Evolutionary conservation across 1,140 invertebrate genomes (phyloP), one percentile per base, ranked within the genome.

Genomic region (Muscidifurax raptorellus): DNA sequence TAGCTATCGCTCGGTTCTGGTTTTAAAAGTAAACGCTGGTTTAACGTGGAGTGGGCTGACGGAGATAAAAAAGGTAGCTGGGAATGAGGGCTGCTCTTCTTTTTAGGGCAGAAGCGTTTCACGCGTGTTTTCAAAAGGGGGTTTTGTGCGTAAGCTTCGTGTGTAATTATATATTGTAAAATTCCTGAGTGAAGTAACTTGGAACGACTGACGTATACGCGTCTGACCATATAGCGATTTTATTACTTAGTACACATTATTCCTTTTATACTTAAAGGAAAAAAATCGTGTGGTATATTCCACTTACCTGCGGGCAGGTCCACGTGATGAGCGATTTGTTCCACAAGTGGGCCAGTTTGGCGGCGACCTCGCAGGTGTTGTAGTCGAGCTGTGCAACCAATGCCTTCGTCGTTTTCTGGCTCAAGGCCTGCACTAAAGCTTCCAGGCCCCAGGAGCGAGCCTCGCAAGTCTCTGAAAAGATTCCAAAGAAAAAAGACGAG

Each of bases 311-410:
- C 83, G 92, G 93, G 85, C 93, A 94, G 66, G 92, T 93, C 93
- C 93, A 94, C 25, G 93, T 93, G 80, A 94, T 87, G 22, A 94
- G 88, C 12, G 92, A 91, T 83, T 93, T 93, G 59, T 92, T 92
- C 92, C 93, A 93, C 66, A 93, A 90, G 84, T 91, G 89, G 32
- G 93, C 92, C 75, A 94, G 90, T 85, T 92, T 90, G 0, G 90
- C 90, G 13, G 92, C 91, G 25, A 93, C 90, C 71, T 94, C 93
- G 86, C 93, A 94, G 80, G 91, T 91, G 76, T 91, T 91, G 40
- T 90, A 89, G 85, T 93, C 92, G 27, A 94, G 89, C n/a, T 91
- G 90, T 27, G 93, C 93, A 82, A 94, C 92, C 84, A 94, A 88
- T 27, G 93, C 92, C 80, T 89, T 92, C n/a, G 93, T 92, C 40